Base-by-base conservation (phyloP, 2,888 invertebrate genomes). In the Microchrysa polita region DNA sequence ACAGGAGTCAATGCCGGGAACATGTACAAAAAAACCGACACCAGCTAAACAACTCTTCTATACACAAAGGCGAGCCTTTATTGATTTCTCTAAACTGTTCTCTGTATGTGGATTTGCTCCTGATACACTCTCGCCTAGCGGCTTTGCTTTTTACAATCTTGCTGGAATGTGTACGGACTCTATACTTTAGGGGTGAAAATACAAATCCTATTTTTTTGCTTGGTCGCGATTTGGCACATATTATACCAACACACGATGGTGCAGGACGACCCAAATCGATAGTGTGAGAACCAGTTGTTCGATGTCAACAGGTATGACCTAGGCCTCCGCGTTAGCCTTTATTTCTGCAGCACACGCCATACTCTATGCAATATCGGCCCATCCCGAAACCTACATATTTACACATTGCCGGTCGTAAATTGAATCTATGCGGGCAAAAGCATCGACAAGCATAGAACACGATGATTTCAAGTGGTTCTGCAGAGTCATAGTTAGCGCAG, bases 371-470 rank as follows among this genome's bases (percentile, higher is more conserved):
- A 34, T 7, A 34, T 34, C 27, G 27, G 48, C 48, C 65, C 22
- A 67, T 65, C 18, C 55, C 69, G 55, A 67, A 53, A 52, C 67
- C 55, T 34, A n/a, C n/a, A n/a, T 67, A 67, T 67, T 53, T 69
- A 69, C 55, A 55, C 55, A 55, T 57, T 65, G 69, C 69, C 23
- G 55, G 55, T 69, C 69, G 69, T 69, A 69, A 69, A 69, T 69
- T 69, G 69, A 69, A 69, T 69, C 57, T 69, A 69, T 69, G 69
- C 69, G 69, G 69, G 69, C 69, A 69, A 48, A 34, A 48, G 5
- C 57, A 69, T 42, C 69, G 69, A 69, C 65, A 69, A 57, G n/a
- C 69, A 55, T 7, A 34, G 69, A 40, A 69, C 69, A 40, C 69
- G 55, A 65, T 65, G 65, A 69, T 57, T 69, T 69, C 42, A 40